Evolutionary conservation across 2,113 vertebrate species (phyloP), one percentile per base, ranked within the genome.

Genomic region (Gadus chalcogrammus): DNA sequence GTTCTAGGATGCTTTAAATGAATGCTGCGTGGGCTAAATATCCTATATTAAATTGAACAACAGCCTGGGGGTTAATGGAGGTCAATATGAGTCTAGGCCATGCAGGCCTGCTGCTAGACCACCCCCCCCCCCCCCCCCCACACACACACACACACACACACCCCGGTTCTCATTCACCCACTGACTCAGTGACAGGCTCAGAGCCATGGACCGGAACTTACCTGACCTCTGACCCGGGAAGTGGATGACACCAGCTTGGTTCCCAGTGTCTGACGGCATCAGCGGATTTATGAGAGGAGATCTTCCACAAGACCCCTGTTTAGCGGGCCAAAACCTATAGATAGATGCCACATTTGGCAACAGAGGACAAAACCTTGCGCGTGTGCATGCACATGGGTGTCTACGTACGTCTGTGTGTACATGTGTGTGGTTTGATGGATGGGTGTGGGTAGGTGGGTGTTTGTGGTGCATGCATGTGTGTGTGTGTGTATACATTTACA

Each of bases 201-300:
- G 52, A 68, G 79, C 70, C 16, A 48, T 15, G 35, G 74, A 82
- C 68, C 79, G 70, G 71, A 65, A 70, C 80, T 85, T 85, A 85
- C 67, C 58, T 71, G 82, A 86, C 79, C 88, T 87, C n/a, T 88
- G 84, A 87, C 87, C 68, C 22, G 68, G 56, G 84, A 89, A 87
- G 82, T 88, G 84, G 87, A 89, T 89, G 88, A 85, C 81, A 79
- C 78, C 15, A 24, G 87, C 84, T 84, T 87, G 84, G 68, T 74
- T 73, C 79, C 74, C 73, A 28, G n/a, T 73, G 80, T 82, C 78
- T 87, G 83, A 88, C 65, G 78, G 78, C 84, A 85, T 86, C 69
- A 58, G 71, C 74, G 85, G 88, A 81, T 84, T 88, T 81, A 35
- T 12, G 5, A 1, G 73, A 65, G 77, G 42, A 76, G 75, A 87